These are phyloP conservation scores for Triplophysa siluroides DNA, from an alignment of 2,113 vertebrate genomes.

Conservation along the genomic window DNA sequence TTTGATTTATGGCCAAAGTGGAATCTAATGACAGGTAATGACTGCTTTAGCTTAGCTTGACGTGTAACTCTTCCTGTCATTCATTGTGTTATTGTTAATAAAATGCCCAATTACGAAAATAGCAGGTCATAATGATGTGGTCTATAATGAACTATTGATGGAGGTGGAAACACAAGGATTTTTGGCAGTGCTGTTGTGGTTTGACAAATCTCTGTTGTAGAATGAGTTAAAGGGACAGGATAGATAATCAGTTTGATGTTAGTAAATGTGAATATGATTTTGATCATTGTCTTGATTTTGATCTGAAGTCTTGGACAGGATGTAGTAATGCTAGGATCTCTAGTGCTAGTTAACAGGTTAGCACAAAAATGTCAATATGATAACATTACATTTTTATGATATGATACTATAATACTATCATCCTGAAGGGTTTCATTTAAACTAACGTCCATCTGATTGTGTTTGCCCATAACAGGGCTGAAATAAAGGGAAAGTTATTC, in stretches of 20 bases:
- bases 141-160: background rate
- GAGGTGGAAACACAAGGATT: background rate
- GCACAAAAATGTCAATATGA: too few relatives aligned
- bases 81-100: background rate
- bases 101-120: background rate
- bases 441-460: too few relatives aligned
- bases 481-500: too few relatives aligned
- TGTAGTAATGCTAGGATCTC: too few relatives aligned
- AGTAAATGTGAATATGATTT: background rate
- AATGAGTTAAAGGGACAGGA: background rate
- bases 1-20: slow-evolving; percentile 36
- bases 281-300: background rate
- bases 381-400: too few relatives aligned
- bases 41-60: slow-evolving; percentile 29
- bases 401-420: too few relatives aligned
- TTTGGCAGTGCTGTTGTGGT: background rate
- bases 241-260: background rate
- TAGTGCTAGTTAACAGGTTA: too few relatives aligned
- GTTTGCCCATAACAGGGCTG: too few relatives aligned
- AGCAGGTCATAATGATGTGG: background rate
- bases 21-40: slow-evolving; percentile 36
- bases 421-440: too few relatives aligned
- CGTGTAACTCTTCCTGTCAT: slow-evolving; percentile 1
- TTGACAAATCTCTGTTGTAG: background rate
- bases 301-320: background rate